phyloP scores from a whole-genome alignment of 2,113 vertebrate genomes.

The Sinocyclocheilus grahami region DNA sequence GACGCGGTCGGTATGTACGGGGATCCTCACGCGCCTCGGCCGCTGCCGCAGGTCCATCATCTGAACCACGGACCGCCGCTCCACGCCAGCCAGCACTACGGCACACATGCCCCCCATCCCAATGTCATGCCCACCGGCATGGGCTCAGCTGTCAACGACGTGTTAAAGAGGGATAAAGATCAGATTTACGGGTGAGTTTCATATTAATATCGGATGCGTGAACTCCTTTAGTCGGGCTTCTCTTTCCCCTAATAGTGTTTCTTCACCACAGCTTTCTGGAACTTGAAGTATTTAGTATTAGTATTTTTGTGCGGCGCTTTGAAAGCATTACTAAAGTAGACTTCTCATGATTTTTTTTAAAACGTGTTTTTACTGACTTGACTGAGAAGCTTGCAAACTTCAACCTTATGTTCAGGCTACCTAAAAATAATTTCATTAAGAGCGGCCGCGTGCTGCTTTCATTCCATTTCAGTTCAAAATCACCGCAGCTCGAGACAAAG shows the following conservation, averaged over 20 bases:
- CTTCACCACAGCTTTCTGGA: too few species aligned
- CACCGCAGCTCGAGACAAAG: not conserved
- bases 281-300: too few species aligned
- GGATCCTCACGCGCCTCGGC: too few species aligned
- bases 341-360: not conserved
- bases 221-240: not conserved
- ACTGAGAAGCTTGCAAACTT: not conserved
- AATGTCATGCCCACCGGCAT: conserved; percentile 99
- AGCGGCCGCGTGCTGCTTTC: too few species aligned
- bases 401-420: not conserved
- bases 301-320: too few species aligned
- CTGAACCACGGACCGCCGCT: too few species aligned
- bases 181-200: conserved; percentile 95
- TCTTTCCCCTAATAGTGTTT: not conserved
- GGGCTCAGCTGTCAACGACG: conserved; percentile 99
- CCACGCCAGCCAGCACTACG: too few species aligned
- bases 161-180: conserved; percentile 99
- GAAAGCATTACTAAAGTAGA: too few species aligned
- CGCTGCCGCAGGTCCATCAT: too few species aligned
- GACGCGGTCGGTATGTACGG: too few species aligned
- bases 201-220: conserved; percentile 17
- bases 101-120: conserved; percentile 92
- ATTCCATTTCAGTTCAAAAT: not conserved
- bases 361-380: too few species aligned
- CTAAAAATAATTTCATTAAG: too few species aligned